These are phyloP conservation scores for Pachymerium ferrugineum DNA, from an alignment of 2,888 invertebrate genomes.

Conservation along the genomic window DNA sequence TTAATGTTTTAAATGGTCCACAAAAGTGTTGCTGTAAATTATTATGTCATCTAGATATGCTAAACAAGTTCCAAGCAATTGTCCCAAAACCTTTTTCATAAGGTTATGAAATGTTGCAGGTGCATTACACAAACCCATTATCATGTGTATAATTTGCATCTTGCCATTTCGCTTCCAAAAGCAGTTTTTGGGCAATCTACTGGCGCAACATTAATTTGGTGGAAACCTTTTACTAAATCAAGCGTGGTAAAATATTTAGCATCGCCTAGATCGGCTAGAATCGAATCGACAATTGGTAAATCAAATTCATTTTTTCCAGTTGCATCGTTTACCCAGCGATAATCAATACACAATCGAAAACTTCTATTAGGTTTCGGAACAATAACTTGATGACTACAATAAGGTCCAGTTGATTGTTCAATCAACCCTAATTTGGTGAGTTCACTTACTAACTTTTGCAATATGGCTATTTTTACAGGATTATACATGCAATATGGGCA, in stretches of 20 bases:
- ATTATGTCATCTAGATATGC: neutral
- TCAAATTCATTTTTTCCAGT: too few species aligned
- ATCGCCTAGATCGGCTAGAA: neutral
- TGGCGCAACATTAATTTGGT: too few species aligned
- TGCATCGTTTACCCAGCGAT: constrained; percentile 43
- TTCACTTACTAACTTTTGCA: too few species aligned
- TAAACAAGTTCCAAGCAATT: neutral
- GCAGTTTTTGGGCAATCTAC: neutral
- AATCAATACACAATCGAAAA: constrained; percentile 47
- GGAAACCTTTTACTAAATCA: too few species aligned
- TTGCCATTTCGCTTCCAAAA: too few species aligned
- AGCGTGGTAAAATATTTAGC: neutral
- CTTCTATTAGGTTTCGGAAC: constrained; percentile 41
- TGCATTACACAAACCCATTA: too few species aligned
- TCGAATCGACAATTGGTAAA: neutral
- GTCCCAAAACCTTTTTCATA: constrained; percentile 37
- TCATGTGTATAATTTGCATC: too few species aligned
- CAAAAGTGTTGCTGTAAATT: neutral
- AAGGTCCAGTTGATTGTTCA: neutral
- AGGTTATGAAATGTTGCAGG: constrained; percentile 47
- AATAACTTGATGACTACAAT: too few species aligned
- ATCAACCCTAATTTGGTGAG: neutral
- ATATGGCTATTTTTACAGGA: too few species aligned
- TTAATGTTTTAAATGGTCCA: neutral
- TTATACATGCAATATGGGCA: too few species aligned